phyloP scores from a whole-genome alignment of 2,113 vertebrate genomes.

The Apteryx owenii region DNA sequence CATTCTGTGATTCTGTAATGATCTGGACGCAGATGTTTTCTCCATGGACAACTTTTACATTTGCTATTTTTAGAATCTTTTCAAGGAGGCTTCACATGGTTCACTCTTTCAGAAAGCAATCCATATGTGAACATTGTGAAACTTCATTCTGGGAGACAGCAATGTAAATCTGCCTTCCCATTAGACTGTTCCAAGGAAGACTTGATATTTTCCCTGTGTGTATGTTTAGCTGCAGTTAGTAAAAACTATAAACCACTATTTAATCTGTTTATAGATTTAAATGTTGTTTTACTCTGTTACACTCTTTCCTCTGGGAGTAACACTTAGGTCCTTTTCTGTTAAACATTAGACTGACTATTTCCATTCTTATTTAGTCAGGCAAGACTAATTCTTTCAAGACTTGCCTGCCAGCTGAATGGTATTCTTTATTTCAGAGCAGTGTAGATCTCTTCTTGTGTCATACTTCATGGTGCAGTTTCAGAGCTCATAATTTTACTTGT shows the following conservation, averaged over 20 bases:
- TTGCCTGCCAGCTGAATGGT: background rate
- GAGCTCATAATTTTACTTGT: background rate
- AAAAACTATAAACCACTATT: background rate
- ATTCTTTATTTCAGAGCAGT: background rate
- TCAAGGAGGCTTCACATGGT: background rate
- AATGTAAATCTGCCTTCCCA: fast-evolving
- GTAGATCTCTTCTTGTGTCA: background rate
- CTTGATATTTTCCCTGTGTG: background rate
- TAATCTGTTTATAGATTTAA: background rate
- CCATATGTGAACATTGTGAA: background rate
- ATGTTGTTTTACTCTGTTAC: background rate
- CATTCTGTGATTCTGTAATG: too few species aligned
- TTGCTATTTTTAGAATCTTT: background rate
- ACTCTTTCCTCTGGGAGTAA: background rate
- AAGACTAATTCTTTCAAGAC: background rate
- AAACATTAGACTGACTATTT: background rate
- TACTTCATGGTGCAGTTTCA: background rate
- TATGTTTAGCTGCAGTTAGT: background rate
- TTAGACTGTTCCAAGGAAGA: background rate
- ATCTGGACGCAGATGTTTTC: background rate
- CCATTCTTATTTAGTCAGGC: background rate
- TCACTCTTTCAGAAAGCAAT: background rate
- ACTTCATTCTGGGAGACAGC: background rate
- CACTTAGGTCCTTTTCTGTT: background rate
- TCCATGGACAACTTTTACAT: background rate